phyloP scores from a whole-genome alignment of 1,140 invertebrate species.

The Zophobas morio region DNA sequence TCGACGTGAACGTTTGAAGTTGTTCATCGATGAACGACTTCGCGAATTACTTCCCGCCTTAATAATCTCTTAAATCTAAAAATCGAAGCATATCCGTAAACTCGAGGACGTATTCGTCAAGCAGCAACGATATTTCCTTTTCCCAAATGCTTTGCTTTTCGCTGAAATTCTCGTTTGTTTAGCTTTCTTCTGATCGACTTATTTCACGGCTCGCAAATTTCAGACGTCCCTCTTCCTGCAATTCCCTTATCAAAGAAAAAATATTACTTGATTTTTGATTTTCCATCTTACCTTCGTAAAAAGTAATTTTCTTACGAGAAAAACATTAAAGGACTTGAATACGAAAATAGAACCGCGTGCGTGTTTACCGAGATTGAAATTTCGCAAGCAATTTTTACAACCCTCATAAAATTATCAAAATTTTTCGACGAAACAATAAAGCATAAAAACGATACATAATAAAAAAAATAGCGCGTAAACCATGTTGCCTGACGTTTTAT shows the following conservation, averaged over 20 bases:
- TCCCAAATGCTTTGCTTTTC: slow-evolving; percentile 55
- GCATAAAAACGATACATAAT: slow-evolving; percentile 5
- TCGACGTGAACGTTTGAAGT: slow-evolving; percentile 14
- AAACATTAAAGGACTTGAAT: background rate
- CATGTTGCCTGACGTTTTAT: slow-evolving; percentile 34
- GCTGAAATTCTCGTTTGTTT: slow-evolving; percentile 54
- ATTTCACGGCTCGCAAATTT: slow-evolving; percentile 62
- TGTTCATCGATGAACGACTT: slow-evolving; percentile 27
- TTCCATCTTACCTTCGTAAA: background rate
- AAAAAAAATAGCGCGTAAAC: slow-evolving; percentile 21
- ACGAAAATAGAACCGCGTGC: background rate
- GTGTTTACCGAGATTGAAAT: slow-evolving; percentile 1
- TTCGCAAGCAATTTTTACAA: slow-evolving; percentile 21
- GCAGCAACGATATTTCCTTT: slow-evolving; percentile 53
- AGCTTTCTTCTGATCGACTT: slow-evolving; percentile 61
- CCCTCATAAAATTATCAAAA: slow-evolving; percentile 23
- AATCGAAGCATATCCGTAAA: slow-evolving; percentile 19
- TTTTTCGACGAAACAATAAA: slow-evolving; percentile 25
- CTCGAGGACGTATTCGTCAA: slow-evolving; percentile 34
- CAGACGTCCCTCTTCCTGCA: slow-evolving; percentile 50
- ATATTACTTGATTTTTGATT: slow-evolving; percentile 36
- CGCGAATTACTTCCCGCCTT: slow-evolving; percentile 22
- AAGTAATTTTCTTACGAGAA: background rate
- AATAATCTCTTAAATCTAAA: slow-evolving; percentile 21
- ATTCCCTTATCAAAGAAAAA: slow-evolving; percentile 38